Conservation (phyloP, 2,797 vertebrate genomes). For the Crocodylus rhombifer region DNA sequence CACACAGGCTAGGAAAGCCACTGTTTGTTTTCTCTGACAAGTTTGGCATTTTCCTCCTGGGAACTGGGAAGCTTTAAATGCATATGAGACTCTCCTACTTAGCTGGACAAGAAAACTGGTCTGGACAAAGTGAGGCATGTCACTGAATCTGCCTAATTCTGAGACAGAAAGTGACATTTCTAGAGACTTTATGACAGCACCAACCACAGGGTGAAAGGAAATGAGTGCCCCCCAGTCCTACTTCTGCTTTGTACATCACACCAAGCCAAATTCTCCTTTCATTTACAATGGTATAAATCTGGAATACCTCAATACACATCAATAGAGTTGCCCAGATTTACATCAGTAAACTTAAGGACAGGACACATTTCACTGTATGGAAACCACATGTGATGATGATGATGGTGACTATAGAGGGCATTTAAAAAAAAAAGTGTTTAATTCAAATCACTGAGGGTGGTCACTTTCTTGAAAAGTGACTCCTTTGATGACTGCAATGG, state of each 20-base stretch:
- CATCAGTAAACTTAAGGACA: neutral
- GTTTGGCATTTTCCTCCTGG: constrained; percentile 74
- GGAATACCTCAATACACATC: neutral
- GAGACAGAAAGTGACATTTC: constrained; percentile 64
- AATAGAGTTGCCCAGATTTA: neutral
- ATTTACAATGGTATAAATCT: neutral
- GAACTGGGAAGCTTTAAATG: constrained; percentile 68
- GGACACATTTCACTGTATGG: neutral
- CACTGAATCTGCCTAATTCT: constrained; percentile 50
- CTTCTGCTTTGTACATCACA: constrained; percentile 31
- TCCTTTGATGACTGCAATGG: neutral
- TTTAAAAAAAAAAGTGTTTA: constrained; percentile 11
- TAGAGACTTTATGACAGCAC: constrained; percentile 46
- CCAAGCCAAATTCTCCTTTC: neutral
- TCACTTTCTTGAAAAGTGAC: neutral
- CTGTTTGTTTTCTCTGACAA: constrained; percentile 82
- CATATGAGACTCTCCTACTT: constrained; percentile 61
- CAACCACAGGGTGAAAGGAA: constrained; percentile 67
- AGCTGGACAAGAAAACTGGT: constrained; percentile 76
- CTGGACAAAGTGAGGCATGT: constrained; percentile 73
- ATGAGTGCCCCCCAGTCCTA: constrained; percentile 44
- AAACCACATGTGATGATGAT: neutral
- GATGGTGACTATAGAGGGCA: neutral
- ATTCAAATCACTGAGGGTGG: neutral
- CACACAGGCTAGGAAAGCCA: constrained; percentile 78